Evolutionary conservation across 2,113 vertebrate genomes (phyloP).

Genomic region (Melanotaenia duboulayi): DNA sequence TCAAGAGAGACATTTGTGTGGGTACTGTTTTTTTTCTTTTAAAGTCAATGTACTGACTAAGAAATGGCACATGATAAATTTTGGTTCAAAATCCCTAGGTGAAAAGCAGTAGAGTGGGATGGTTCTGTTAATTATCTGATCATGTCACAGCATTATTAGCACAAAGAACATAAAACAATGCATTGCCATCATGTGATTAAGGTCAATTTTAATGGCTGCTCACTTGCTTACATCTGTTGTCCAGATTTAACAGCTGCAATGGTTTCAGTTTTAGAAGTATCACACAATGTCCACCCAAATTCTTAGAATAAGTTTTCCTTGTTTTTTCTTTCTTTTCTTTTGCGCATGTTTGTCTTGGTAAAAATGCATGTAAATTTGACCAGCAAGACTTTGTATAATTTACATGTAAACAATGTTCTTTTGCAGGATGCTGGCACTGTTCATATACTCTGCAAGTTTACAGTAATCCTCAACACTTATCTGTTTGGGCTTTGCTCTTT

Average conservation of each 20-base stretch:
- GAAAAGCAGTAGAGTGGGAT: not conserved
- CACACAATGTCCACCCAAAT: too few species aligned
- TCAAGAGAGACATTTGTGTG: constrained; percentile 74
- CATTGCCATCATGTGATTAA: too few species aligned
- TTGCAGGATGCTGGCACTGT: not conserved
- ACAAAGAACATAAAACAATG: too few species aligned
- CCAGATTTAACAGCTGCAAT: not conserved
- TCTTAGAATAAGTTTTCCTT: too few species aligned
- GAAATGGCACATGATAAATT: constrained; percentile 36
- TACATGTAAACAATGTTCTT: too few species aligned
- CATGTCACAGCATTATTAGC: not conserved
- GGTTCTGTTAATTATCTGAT: too few species aligned
- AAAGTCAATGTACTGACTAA: constrained; percentile 70
- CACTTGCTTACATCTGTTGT: not conserved
- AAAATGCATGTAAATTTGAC: too few species aligned
- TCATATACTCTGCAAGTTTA: not conserved
- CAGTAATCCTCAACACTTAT: constrained; percentile 10
- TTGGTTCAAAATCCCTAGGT: constrained; percentile 19
- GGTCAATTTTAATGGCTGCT: not conserved
- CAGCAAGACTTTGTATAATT: too few species aligned
- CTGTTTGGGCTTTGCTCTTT: constrained; percentile 70
- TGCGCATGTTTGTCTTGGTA: too few species aligned
- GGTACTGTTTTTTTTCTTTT: constrained; percentile 60
- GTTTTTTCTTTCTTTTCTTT: too few species aligned
- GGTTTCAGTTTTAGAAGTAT: too few species aligned